Percentiles rank a stretch among this genome's conserved stretches.
These are phyloP conservation scores for Gryon sp. DNA, from an alignment of 1,140 invertebrate species.

Conservation along the genomic window DNA sequence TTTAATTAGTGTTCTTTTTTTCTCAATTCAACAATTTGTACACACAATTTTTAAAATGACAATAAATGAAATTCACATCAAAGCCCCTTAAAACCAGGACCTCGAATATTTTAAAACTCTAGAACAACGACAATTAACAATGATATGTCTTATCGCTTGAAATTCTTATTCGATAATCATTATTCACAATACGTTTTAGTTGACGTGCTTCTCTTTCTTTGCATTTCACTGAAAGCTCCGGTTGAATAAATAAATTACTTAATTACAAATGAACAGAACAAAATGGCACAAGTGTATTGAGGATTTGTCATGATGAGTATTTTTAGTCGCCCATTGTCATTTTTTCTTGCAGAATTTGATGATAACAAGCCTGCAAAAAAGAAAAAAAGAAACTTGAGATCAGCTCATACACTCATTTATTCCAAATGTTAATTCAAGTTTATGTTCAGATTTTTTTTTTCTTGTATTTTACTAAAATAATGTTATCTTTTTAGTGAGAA, in stretches of 20 bases:
- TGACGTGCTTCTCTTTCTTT: neutral
- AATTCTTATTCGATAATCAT: conserved; percentile 10
- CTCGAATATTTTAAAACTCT: conserved; percentile 7
- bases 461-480: too few relatives aligned
- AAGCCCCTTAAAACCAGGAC: conserved; percentile 18
- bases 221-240: conserved; percentile 1
- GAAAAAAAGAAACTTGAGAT: conserved; percentile 45
- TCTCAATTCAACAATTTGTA: conserved; percentile 6
- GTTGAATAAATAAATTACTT: conserved; percentile 34
- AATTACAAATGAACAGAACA: conserved; percentile 8
- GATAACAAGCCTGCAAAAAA: conserved; percentile 85
- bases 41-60: conserved; percentile 31
- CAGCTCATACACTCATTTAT: too few relatives aligned
- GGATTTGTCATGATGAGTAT: conserved; percentile 19
- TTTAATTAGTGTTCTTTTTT: too few relatives aligned
- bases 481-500: neutral
- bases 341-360: conserved; percentile 87
- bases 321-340: conserved; percentile 71
- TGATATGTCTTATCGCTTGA: conserved; percentile 34
- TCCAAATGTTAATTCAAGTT: too few relatives aligned
- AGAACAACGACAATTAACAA: conserved; percentile 8
- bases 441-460: conserved; percentile 65
- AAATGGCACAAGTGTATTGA: conserved; percentile 42
- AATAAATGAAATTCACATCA: conserved; percentile 21
- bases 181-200: neutral